phyloP scores from a whole-genome alignment of 2,888 invertebrate species.

The Aleiodes testaceus region DNA sequence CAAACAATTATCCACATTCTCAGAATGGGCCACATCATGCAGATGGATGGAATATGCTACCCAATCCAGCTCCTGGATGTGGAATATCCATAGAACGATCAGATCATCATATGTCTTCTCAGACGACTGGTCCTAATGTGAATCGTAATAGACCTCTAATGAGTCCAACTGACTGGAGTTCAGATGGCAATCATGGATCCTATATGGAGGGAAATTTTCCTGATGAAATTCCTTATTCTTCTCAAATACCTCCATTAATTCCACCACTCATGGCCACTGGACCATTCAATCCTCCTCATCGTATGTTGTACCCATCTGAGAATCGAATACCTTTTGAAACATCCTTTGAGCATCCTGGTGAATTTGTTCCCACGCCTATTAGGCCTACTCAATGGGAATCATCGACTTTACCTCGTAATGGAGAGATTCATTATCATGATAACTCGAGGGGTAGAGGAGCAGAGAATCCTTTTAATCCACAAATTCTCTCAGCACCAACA shows the following conservation, averaged over 20 bases:
- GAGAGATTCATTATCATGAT: constrained; percentile 38
- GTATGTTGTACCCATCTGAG: constrained; percentile 45
- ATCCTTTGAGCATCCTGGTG: constrained; percentile 56
- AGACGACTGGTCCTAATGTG: constrained; percentile 46
- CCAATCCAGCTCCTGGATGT: constrained; percentile 50
- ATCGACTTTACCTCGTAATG: constrained; percentile 15
- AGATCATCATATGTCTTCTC: constrained; percentile 41
- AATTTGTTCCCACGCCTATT: constrained; percentile 51
- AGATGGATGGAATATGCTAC: constrained; percentile 56
- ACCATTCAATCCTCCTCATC: constrained; percentile 44
- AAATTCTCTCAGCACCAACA: constrained; percentile 6
- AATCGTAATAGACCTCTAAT: constrained; percentile 45
- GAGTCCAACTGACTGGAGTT: constrained; percentile 41
- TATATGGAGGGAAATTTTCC: constrained; percentile 42
- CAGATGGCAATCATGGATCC: constrained; percentile 43
- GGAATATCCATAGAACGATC: constrained; percentile 48
- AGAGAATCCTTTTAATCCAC: constrained; percentile 46
- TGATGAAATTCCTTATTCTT: constrained; percentile 22
- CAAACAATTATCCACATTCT: constrained; percentile 40
- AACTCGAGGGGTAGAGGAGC: constrained; percentile 50
- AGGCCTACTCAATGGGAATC: constrained; percentile 49
- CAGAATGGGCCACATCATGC: constrained; percentile 43
- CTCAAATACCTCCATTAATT: constrained; percentile 28
- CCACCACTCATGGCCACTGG: constrained; percentile 42
- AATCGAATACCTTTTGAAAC: constrained; percentile 47